These are phyloP conservation scores for Synchiropus splendidus DNA, from an alignment of 2,113 vertebrate genomes.

Conservation along the genomic window DNA sequence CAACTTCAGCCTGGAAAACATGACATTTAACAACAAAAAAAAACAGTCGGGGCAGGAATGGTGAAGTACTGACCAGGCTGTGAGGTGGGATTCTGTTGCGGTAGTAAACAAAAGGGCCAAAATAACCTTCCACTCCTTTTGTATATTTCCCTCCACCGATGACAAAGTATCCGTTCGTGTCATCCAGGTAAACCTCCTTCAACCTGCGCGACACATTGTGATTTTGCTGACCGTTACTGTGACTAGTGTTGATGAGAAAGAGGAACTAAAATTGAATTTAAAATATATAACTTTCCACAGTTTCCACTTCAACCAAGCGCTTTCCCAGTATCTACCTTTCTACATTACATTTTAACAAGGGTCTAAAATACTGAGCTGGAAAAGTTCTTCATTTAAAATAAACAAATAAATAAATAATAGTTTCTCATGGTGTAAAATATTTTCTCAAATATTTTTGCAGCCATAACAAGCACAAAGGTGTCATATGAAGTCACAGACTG, in stretches of 20 bases:
- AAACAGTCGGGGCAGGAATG: background rate
- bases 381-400: too few species aligned
- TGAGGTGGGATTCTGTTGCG: conserved; percentile 43
- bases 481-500: too few species aligned
- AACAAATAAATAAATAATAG: too few species aligned
- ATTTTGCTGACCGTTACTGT: too few species aligned
- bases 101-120: conserved; percentile 60
- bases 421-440: too few species aligned
- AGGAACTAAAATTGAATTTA: too few species aligned
- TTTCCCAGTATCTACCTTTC: too few species aligned
- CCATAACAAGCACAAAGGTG: too few species aligned
- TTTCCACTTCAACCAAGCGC: background rate
- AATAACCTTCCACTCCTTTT: conserved; percentile 60
- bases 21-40: background rate
- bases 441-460: too few species aligned
- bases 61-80: conserved; percentile 26
- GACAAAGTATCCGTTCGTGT: conserved; percentile 67
- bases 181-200: conserved; percentile 42
- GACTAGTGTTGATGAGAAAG: background rate
- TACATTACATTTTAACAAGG: too few species aligned
- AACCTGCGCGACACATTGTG: conserved; percentile 49
- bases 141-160: conserved; percentile 64
- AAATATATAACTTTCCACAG: background rate
- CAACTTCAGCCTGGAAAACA: conserved; percentile 39
- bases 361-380: too few species aligned